Evolutionary conservation across 2,113 vertebrate genomes (phyloP), one percentile per base, ranked within the genome.

Genomic region (Chrysemys picta): DNA sequence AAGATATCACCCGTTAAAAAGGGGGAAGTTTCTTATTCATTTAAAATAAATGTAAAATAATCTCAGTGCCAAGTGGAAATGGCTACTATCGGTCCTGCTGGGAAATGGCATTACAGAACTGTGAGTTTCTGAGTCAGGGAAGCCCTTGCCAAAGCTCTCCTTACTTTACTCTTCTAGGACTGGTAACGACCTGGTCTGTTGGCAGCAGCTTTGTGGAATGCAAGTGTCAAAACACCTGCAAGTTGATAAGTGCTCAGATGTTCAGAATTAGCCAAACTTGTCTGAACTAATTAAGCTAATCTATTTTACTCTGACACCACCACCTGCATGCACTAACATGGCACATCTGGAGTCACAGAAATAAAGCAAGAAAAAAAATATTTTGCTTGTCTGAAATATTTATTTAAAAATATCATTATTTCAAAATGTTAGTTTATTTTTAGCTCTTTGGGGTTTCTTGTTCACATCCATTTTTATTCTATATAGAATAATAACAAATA

Each of bases 121-220:
- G 24, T 11, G 25, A 25, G 25, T 56, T 25, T 21, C 53, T 56
- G 54, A 56, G 22, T 56, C 9, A 25, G 54, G 54, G 90, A 83
- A 81, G 45, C 31, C 83, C 29, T 84, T 86, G 72, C 80, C 53
- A 95, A 91, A 93, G 65, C 5, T 31, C 80, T 2, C 69, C 80
- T 57, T 83, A 25, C 82, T 42, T 80, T 69, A 35, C 25, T 96
- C 82, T 10, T 47, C 88, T 76, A 54, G 54, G 84, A 93, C 13
- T n/a, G 62, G 16, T 35, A n/a, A 69, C 17, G 62, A 57, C 56
- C 25, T 57, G 24, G 56, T 53, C 21, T 90, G 10, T 11, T 90
- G 83, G 91, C 59, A 85, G 65, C 87, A 89, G 24, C 90, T 92
- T 49, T 91, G 85, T 81, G 82, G 47, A 47, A 84, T 85, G 29